A percentile compares a stretch with the other conserved stretches of the same genome.
Evolutionary conservation across 2,888 invertebrate genomes (phyloP).

Genomic region (Tachina fera): DNA sequence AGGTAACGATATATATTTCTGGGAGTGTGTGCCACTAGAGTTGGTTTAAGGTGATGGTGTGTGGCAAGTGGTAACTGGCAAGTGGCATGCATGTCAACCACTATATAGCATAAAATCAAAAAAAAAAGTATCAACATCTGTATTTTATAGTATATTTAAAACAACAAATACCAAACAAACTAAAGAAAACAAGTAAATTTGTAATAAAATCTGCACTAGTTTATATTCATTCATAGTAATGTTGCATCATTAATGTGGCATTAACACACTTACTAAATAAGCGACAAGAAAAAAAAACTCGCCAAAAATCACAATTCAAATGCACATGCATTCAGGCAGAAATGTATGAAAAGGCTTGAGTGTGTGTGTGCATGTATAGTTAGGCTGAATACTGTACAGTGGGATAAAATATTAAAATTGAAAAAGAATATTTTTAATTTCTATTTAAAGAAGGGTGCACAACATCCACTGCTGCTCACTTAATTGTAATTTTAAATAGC

Average conservation of each 20-base stretch:
- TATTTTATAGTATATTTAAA: slow-evolving; percentile 33
- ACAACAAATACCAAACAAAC: slow-evolving; percentile 12
- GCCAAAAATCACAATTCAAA: slow-evolving; percentile 51
- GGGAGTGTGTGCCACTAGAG: not conserved
- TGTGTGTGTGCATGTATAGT: not conserved
- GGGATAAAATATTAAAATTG: not conserved
- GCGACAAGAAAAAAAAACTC: not conserved
- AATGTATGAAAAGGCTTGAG: not conserved
- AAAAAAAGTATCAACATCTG: slow-evolving; percentile 42
- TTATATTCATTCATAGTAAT: slow-evolving; percentile 35
- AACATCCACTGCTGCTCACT: not conserved
- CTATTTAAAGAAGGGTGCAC: not conserved
- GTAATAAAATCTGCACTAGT: not conserved
- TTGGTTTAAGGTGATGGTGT: slow-evolving; percentile 54
- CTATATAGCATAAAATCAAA: slow-evolving; percentile 49
- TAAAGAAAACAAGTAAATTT: slow-evolving; percentile 29
- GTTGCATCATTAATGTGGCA: slow-evolving; percentile 41
- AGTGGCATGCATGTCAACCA: slow-evolving; percentile 28
- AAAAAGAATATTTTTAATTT: too few relatives aligned
- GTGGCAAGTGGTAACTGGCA: slow-evolving; percentile 45
- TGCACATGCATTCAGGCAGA: slow-evolving; percentile 34
- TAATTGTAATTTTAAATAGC: slow-evolving; percentile 31
- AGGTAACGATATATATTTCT: too few relatives aligned
- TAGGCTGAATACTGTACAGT: not conserved
- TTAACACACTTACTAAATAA: slow-evolving; percentile 56